Evolutionary conservation across 2,888 invertebrate genomes (phyloP).

Genomic region (Empis livida): DNA sequence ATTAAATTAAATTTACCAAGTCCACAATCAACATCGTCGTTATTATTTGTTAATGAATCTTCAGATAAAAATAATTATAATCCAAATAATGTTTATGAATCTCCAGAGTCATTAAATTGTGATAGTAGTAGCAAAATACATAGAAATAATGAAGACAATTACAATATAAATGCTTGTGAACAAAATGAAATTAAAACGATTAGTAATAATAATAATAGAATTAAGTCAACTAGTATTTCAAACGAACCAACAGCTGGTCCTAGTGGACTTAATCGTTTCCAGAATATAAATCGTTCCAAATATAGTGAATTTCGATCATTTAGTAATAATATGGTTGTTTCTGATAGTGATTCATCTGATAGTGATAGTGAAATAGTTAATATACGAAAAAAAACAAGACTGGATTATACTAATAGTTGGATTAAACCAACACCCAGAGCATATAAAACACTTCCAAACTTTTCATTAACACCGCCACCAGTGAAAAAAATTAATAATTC

Average conservation of each 20-base stretch:
- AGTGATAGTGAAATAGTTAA: no score
- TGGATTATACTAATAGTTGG: no score
- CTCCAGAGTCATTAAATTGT: constrained; percentile 1
- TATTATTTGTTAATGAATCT: no score
- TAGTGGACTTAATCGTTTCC: constrained; percentile 11
- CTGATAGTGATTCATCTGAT: constrained; percentile 9
- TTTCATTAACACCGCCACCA: not conserved
- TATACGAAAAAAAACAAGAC: no score
- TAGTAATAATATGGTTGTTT: constrained; percentile 2
- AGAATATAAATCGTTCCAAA: not conserved
- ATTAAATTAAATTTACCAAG: no score
- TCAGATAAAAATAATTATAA: not conserved
- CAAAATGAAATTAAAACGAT: not conserved
- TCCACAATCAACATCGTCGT: no score
- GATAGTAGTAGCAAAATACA: constrained; percentile 3
- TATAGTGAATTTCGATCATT: not conserved
- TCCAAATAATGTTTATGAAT: not conserved
- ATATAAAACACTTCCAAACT: not conserved
- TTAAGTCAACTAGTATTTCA: not conserved
- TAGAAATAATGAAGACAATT: not conserved
- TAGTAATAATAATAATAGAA: not conserved
- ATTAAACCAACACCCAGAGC: not conserved
- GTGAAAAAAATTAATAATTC: not conserved
- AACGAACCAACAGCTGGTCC: constrained; percentile 13
- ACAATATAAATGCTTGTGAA: not conserved